Evolutionary conservation across 1,140 invertebrate genomes (phyloP).

Genomic region (Magallana gigas): DNA sequence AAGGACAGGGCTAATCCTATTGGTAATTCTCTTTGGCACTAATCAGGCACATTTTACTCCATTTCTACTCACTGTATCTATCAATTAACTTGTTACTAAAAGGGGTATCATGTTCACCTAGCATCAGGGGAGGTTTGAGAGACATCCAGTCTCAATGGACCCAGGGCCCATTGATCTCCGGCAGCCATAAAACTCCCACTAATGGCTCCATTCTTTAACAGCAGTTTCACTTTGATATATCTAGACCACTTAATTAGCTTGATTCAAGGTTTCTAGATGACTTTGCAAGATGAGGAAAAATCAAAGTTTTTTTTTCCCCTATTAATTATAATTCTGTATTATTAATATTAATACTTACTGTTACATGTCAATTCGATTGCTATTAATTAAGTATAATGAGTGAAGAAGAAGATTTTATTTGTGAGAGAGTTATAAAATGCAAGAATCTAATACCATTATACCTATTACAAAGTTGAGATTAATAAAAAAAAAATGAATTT

Average conservation of each 20-base stretch:
- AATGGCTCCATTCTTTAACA: constrained; percentile 28
- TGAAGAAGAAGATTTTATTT: not conserved
- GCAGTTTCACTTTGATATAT: not conserved
- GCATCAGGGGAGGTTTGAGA: not conserved
- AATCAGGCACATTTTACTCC: not conserved
- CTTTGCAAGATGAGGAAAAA: not conserved
- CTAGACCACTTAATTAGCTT: not conserved
- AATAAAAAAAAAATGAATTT: too few relatives aligned
- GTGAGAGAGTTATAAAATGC: too few relatives aligned
- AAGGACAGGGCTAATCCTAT: not conserved
- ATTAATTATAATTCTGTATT: too few relatives aligned
- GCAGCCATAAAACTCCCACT: constrained; percentile 27
- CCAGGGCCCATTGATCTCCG: not conserved
- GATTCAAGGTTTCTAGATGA: not conserved
- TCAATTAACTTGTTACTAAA: constrained; percentile 19
- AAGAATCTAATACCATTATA: too few relatives aligned
- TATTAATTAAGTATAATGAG: not conserved
- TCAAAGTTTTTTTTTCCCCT: too few relatives aligned
- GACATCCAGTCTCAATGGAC: not conserved
- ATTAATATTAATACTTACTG: too few relatives aligned
- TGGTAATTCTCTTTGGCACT: not conserved
- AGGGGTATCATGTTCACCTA: constrained; percentile 19
- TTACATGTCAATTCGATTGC: not conserved
- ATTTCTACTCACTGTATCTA: not conserved
- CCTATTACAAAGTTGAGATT: too few relatives aligned